Evolutionary conservation across 2,113 vertebrate species (phyloP), one percentile per base, ranked within the genome.

Genomic region (Colinus virginianus): DNA sequence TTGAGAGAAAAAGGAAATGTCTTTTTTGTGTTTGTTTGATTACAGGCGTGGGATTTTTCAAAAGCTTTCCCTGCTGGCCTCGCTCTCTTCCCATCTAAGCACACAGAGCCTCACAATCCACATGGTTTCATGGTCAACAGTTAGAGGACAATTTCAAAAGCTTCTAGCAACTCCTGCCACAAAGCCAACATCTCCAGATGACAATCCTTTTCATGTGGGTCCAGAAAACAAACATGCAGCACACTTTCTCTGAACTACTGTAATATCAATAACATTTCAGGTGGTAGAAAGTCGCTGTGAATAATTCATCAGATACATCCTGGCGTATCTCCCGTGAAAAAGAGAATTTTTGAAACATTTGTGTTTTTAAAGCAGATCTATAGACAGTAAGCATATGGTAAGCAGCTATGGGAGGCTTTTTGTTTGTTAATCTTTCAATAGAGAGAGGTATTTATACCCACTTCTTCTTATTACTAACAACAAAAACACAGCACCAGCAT

Each of bases 311-410:
- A 59, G 30, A 49, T 17, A 25, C 28, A 11, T 46, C 68, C 83
- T 81, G 69, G 79, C 36, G 74, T 68, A 30, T 13, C 5, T 66
- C 59, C 36, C 6, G 62, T 10, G 42, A 46, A 34, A 77, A 59
- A 36, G 34, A 70, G 77, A 66, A 36, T 64, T 71, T 46, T 70
- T 80, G 84, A 91, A 95, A 83, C 62, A 15, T 64, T 83, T 90
- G 56, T 90, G 61, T 1, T 38, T 30, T 48, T 84, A 63, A 36
- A 94, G 30, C 3, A 71, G 53, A 32, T 61, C 88, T 81, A 66
- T 36, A 84, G 89, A 85, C 43, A 45, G 82, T 19, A 93, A 90
- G 76, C 91, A 91, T 68, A 90, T 58, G 87, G 87, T n/a, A 75
- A 86, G 84, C 11, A 48, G 82, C 82, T 78, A 30, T 1, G 22